A percentile compares a stretch with the other conserved stretches of the same genome.
phyloP scores from a whole-genome alignment of 2,797 vertebrate species.

The Lophotriccus pileatus region DNA sequence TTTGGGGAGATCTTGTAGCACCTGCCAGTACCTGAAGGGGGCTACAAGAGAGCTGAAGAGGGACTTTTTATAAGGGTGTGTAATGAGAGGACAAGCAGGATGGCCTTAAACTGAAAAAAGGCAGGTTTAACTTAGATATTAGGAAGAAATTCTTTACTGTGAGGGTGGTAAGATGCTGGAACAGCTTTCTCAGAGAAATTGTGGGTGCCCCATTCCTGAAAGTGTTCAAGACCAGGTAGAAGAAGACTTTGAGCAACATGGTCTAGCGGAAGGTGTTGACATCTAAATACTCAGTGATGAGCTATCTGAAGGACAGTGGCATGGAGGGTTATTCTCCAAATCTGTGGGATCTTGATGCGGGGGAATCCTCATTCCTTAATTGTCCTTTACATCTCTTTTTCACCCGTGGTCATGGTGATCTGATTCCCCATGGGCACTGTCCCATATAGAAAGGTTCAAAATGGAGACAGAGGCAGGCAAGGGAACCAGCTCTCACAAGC shows the following conservation, averaged over 20 bases:
- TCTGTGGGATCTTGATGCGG: neutral
- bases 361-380: neutral
- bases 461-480: neutral
- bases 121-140: neutral
- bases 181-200: neutral
- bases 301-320: neutral
- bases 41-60: neutral
- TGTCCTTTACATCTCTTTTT: neutral
- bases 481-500: neutral
- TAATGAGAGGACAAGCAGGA: neutral
- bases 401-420: neutral
- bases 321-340: neutral
- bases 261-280: neutral
- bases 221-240: neutral
- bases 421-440: neutral
- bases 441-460: neutral
- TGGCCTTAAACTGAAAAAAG: neutral
- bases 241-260: neutral
- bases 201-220: neutral
- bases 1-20: fast-evolving
- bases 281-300: neutral
- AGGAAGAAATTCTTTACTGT: neutral
- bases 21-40: neutral
- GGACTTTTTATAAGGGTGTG: neutral
- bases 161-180: neutral